Percentiles rank a stretch among this genome's conserved stretches.
Conservation (phyloP, 2,113 vertebrate species). For the Indicator indicator region DNA sequence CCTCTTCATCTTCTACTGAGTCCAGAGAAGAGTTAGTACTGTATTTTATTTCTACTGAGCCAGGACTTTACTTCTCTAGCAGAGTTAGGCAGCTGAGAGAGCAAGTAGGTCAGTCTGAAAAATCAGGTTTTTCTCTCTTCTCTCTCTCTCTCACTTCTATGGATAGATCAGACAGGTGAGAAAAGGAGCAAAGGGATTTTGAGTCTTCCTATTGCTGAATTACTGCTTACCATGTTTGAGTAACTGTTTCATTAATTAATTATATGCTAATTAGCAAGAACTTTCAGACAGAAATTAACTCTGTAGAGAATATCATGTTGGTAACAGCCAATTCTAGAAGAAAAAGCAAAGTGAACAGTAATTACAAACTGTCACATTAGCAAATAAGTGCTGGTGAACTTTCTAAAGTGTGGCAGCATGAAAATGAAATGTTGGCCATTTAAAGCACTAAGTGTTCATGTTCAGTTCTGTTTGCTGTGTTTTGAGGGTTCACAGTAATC, state of each 20-base stretch:
- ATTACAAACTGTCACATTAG: neutral
- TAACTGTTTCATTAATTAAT: neutral
- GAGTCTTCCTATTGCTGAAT: neutral
- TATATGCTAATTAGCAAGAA: neutral
- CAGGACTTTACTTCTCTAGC: neutral
- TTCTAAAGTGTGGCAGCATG: neutral
- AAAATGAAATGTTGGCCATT: neutral
- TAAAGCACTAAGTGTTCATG: neutral
- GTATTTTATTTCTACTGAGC: neutral
- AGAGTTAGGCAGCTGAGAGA: neutral
- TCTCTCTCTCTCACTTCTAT: neutral
- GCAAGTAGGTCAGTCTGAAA: neutral
- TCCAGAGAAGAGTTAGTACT: neutral
- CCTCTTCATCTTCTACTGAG: neutral
- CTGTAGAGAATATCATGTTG: neutral
- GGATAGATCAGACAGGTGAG: neutral
- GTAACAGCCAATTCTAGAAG: neutral
- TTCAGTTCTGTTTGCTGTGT: neutral
- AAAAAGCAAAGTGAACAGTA: neutral
- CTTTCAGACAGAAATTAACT: neutral
- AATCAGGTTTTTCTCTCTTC: neutral
- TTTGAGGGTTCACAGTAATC: conserved; percentile 1
- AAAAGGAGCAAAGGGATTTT: neutral
- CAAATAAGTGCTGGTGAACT: neutral
- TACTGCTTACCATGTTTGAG: neutral